Evolutionary conservation across 2,888 invertebrate genomes (phyloP), one percentile per base, ranked within the genome.

Genomic region (Diadromus collaris): DNA sequence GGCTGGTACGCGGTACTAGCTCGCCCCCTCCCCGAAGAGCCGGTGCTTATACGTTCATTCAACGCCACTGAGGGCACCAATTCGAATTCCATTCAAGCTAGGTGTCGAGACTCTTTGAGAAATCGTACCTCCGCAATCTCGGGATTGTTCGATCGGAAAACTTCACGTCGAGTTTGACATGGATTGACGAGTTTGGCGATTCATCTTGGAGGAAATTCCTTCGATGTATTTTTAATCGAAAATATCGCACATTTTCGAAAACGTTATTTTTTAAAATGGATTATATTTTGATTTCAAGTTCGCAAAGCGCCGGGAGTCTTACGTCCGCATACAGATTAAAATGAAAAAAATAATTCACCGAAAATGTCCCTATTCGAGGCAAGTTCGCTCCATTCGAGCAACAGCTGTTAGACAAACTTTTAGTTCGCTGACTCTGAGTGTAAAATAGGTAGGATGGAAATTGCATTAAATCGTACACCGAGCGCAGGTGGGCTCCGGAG

Each of bases 371-470:
- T 56, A 54, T 46, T 44, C 69, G 24, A 32, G 54, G 27, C 21
- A 44, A 69, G 48, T 19, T 65, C 69, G 13, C n/a, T 34, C 10
- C 38, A 63, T 29, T 56, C 46, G 16, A 29, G 46, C 75, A 21
- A 21, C 75, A 58, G 69, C 69, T 75, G 75, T 44, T 41, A n/a
- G 27, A 63, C n/a, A 69, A 75, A 76, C 19, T 46, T 74, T 69
- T 61, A 32, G 32, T 75, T 63, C 13, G 44, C 56, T 64, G 21
- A 38, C 60, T 44, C 38, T 21, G 24, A 19, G 41, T 54, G 61
- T 56, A 19, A 44, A 69, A 69, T 61, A 63, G 63, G 56, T 56
- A 56, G 41, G 27, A 48, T 63, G 60, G 34, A 69, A 76, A 76
- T 63, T 69, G 21, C 34, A 69, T 63, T 38, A 56, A 63, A 75